Percentiles rank a stretch among this genome's conserved stretches.
Evolutionary conservation across 2,888 invertebrate species (phyloP).

Genomic region (Periphyllus acericola): DNA sequence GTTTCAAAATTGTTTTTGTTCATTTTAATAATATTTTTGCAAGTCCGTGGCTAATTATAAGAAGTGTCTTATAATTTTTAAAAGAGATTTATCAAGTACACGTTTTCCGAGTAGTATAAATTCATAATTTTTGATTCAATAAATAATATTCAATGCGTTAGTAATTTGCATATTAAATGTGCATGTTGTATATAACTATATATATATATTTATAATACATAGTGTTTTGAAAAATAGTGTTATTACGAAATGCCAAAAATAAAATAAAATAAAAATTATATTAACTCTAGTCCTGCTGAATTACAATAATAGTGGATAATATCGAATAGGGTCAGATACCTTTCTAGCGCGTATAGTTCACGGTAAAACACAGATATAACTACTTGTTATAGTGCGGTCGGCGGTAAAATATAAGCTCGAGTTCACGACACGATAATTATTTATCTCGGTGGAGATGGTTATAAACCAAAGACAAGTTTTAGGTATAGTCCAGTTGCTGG

Average conservation of each 20-base stretch:
- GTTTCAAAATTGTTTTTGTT: not conserved
- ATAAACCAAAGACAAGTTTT: conserved; percentile 3
- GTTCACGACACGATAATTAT: not conserved
- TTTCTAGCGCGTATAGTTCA: conserved; percentile 8
- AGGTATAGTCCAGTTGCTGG: too few relatives aligned
- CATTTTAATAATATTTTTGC: too few relatives aligned
- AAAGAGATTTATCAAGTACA: not conserved
- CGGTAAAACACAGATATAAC: not conserved
- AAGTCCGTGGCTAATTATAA: too few relatives aligned
- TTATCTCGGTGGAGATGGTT: not conserved
- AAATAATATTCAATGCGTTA: not conserved
- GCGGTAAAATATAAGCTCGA: not conserved
- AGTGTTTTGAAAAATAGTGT: not conserved
- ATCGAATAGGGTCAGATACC: conserved; percentile 8
- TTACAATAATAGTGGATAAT: conserved; percentile 16
- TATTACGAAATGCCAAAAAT: conserved; percentile 3
- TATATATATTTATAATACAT: not conserved
- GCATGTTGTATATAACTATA: too few relatives aligned
- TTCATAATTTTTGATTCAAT: not conserved
- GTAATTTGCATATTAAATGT: not conserved
- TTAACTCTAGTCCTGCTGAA: not conserved
- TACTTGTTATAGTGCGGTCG: not conserved
- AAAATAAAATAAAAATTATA: not conserved
- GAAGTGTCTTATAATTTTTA: too few relatives aligned
- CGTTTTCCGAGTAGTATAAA: not conserved